These are phyloP conservation scores for Bryconaethiops microstoma DNA, from an alignment of 2,797 vertebrate genomes.

Conservation along the genomic window DNA sequence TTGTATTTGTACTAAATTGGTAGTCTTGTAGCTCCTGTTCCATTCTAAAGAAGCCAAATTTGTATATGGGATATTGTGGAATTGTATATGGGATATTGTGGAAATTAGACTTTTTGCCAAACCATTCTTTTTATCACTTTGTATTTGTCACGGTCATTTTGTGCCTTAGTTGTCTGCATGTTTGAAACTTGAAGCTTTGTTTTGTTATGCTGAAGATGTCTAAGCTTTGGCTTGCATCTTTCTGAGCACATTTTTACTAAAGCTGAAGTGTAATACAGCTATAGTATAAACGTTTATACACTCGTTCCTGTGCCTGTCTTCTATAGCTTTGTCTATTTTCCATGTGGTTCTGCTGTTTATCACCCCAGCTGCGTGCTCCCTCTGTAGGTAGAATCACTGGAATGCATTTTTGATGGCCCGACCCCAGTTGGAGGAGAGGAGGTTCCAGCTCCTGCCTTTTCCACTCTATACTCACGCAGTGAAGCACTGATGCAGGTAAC, in stretches of 20 bases:
- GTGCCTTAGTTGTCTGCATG: not conserved
- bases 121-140: too few species aligned
- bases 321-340: constrained; percentile 31
- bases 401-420: constrained; percentile 73
- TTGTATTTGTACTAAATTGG: too few species aligned
- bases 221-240: not conserved
- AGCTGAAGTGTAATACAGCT: not conserved
- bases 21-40: too few species aligned
- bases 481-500: constrained; percentile 80
- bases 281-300: not conserved
- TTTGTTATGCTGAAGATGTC: not conserved
- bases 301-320: constrained; percentile 16
- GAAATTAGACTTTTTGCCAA: too few species aligned
- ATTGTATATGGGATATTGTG: too few species aligned
- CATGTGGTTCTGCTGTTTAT: constrained; percentile 25
- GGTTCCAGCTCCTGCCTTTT: constrained; percentile 73
- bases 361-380: constrained; percentile 44
- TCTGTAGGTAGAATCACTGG: constrained; percentile 80
- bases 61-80: too few species aligned
- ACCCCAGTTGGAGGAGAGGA: constrained; percentile 75
- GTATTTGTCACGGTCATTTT: not conserved
- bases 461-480: constrained; percentile 77
- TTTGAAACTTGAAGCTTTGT: not conserved
- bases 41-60: too few species aligned
- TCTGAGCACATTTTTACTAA: not conserved